Conservation (phyloP, 2,888 invertebrate genomes). For the Desoria tigrina region DNA sequence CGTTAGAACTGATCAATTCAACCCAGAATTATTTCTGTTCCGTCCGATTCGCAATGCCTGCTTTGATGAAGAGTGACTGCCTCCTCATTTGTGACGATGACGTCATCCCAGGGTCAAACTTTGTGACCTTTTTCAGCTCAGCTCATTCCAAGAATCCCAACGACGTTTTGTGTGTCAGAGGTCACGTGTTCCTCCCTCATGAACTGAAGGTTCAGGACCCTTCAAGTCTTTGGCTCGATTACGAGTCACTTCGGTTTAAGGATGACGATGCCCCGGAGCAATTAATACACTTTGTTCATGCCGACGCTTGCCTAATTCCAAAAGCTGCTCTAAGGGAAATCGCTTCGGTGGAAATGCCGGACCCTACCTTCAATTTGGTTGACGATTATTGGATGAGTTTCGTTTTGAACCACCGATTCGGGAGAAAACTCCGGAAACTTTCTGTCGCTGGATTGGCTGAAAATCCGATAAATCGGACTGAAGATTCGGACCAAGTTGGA, state of each 20-base stretch:
- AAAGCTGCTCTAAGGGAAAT: no score
- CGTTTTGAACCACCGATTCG: slow-evolving; percentile 18
- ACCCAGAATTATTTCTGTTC: slow-evolving; percentile 37
- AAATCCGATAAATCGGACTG: slow-evolving; percentile 36
- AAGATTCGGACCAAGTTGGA: slow-evolving; percentile 7
- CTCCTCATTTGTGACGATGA: slow-evolving; percentile 42
- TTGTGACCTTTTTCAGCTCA: slow-evolving; percentile 32
- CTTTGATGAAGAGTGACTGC: slow-evolving; percentile 31
- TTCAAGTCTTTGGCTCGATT: slow-evolving; percentile 31
- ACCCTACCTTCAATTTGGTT: slow-evolving; percentile 25
- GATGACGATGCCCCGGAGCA: slow-evolving; percentile 35
- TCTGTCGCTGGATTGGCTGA: no score
- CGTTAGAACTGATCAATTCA: slow-evolving; percentile 30
- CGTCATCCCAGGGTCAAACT: slow-evolving; percentile 30
- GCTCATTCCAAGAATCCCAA: slow-evolving; percentile 27
- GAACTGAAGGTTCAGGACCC: slow-evolving; percentile 26
- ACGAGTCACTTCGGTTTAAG: slow-evolving; percentile 30
- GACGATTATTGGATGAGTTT: slow-evolving; percentile 23
- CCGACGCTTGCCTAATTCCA: slow-evolving; percentile 42
- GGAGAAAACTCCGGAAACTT: slow-evolving; percentile 23
- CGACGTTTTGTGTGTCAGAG: slow-evolving; percentile 38
- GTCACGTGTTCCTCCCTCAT: slow-evolving; percentile 37
- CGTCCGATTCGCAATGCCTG: slow-evolving; percentile 35
- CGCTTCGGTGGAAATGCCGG: neutral
- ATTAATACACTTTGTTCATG: slow-evolving; percentile 43